Conservation (phyloP, 2,797 vertebrate species). For the Glossophaga mutica region DNA sequence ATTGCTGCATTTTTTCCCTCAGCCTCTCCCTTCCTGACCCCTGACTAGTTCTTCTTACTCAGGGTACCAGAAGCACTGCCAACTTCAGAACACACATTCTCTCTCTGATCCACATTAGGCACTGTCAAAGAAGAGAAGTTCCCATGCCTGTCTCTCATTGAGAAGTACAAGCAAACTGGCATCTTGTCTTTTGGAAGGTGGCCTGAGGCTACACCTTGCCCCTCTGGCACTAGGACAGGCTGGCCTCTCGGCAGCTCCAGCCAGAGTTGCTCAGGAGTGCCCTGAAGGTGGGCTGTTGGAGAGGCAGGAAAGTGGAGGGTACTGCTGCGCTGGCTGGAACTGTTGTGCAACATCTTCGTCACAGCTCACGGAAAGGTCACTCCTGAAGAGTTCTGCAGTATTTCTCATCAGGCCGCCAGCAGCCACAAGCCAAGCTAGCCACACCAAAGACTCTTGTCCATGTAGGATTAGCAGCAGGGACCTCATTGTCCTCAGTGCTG, state of each 20-base stretch:
- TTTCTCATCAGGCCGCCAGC: not conserved
- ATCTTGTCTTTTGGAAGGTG: not conserved
- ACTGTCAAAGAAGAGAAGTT: not conserved
- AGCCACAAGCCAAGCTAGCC: not conserved
- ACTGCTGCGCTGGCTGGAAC: not conserved
- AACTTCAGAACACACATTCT: not conserved
- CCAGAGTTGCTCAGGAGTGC: not conserved
- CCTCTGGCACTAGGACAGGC: not conserved
- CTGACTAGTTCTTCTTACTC: not conserved
- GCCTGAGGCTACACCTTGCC: not conserved
- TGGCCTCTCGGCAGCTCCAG: not conserved
- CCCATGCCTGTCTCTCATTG: not conserved
- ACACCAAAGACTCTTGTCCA: not conserved
- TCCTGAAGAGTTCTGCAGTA: not conserved
- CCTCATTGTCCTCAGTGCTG: not conserved
- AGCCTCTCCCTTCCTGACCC: not conserved
- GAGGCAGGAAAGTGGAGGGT: not conserved
- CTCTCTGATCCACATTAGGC: not conserved
- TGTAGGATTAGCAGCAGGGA: not conserved
- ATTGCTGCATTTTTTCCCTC: not conserved
- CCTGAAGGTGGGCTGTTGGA: not conserved
- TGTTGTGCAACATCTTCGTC: not conserved
- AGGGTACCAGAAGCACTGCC: not conserved
- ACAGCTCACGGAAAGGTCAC: not conserved
- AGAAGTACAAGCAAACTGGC: not conserved